Conservation (phyloP, 2,888 invertebrate genomes). For the Orchestes rusci region DNA sequence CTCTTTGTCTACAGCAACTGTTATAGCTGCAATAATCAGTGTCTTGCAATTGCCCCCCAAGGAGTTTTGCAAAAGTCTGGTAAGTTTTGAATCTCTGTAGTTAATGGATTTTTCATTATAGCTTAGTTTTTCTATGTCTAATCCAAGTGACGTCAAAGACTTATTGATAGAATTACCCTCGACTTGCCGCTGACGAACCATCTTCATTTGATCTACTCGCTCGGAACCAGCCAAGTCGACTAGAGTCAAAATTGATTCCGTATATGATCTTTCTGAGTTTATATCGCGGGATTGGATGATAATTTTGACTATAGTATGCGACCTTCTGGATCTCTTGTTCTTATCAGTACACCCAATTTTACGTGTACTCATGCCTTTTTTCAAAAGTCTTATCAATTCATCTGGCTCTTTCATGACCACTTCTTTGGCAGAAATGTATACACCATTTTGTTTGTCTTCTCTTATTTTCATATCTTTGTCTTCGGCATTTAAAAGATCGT, state of each 20-base stretch:
- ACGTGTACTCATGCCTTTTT: slow-evolving; percentile 59
- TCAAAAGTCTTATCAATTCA: slow-evolving; percentile 54
- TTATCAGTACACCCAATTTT: slow-evolving; percentile 75
- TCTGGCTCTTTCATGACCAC: slow-evolving; percentile 55
- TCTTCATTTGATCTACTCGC: slow-evolving; percentile 70
- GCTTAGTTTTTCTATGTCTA: slow-evolving; percentile 76
- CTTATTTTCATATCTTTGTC: slow-evolving; percentile 57
- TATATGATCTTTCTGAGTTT: slow-evolving; percentile 44
- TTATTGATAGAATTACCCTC: slow-evolving; percentile 83
- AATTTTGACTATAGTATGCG: slow-evolving; percentile 83
- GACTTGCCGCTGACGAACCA: slow-evolving; percentile 67
- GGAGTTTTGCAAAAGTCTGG: slow-evolving; percentile 75
- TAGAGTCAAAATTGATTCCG: slow-evolving; percentile 74
- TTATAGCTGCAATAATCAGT: slow-evolving; percentile 78
- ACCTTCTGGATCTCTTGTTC: slow-evolving; percentile 84
- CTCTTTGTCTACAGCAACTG: slow-evolving; percentile 74
- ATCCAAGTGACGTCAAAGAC: slow-evolving; percentile 63
- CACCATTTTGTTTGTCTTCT: slow-evolving; percentile 54
- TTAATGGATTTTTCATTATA: slow-evolving; percentile 48
- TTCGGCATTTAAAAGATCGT: slow-evolving; percentile 61
- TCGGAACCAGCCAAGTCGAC: slow-evolving; percentile 89
- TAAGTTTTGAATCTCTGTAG: slow-evolving; percentile 73
- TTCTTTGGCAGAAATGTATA: slow-evolving; percentile 59
- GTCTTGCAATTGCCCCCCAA: slow-evolving; percentile 88
- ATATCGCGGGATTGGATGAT: slow-evolving; percentile 41